These are phyloP conservation scores for Eilema griseolum DNA, from an alignment of 2,888 invertebrate genomes.

Conservation along the genomic window DNA sequence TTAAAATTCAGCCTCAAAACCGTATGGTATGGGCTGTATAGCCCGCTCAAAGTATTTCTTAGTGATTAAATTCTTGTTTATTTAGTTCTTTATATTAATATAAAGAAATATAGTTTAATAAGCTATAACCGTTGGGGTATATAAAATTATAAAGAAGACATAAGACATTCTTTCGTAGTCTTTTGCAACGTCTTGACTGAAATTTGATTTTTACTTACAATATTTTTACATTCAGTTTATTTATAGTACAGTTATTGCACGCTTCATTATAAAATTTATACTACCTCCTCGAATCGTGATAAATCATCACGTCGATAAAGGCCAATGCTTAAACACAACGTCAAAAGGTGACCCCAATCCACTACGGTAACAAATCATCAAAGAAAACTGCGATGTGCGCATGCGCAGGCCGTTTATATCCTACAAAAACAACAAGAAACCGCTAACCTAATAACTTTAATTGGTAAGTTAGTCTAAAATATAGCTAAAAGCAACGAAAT, in stretches of 20 bases:
- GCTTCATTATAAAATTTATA: constrained; percentile 18
- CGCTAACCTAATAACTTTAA: constrained; percentile 67
- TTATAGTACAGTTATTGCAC: constrained; percentile 17
- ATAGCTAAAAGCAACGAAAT: constrained; percentile 84
- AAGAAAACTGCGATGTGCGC: constrained; percentile 39
- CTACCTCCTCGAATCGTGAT: constrained; percentile 20
- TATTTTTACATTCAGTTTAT: constrained; percentile 6
- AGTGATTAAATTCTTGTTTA: no score
- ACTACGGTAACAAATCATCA: constrained; percentile 23
- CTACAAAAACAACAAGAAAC: constrained; percentile 53
- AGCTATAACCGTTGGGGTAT: not conserved
- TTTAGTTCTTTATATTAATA: no score
- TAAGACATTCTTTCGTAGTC: not conserved
- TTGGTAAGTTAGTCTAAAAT: constrained; percentile 76
- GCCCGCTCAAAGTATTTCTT: no score
- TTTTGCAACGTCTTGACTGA: not conserved
- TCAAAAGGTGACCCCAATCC: constrained; percentile 31
- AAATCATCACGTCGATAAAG: constrained; percentile 28
- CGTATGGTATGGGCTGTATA: no score
- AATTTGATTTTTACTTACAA: not conserved
- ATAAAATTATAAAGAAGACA: not conserved
- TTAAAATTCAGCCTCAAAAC: no score
- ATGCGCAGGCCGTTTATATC: constrained; percentile 40
- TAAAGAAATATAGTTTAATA: not conserved
- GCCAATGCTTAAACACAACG: constrained; percentile 24